A percentile compares a stretch with the other conserved stretches of the same genome.
These are phyloP conservation scores for Pararge aegeria DNA, from an alignment of 1,140 invertebrate genomes.

Conservation along the genomic window DNA sequence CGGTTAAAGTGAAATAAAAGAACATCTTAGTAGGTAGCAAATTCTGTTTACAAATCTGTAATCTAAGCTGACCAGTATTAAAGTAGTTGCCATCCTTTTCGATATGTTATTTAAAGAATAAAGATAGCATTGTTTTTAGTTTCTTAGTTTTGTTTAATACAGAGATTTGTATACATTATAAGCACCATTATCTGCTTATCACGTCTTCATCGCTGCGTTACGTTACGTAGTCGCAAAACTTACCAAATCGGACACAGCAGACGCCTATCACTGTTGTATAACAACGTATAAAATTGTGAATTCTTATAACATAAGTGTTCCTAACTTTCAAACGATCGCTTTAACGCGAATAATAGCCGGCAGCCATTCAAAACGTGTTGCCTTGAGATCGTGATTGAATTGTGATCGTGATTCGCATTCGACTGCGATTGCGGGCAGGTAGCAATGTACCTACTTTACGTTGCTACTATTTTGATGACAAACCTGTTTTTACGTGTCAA, in stretches of 20 bases:
- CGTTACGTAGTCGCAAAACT: conserved; percentile 14
- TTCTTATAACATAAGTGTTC: conserved; percentile 26
- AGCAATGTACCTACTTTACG: conserved; percentile 8
- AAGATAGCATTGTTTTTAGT: too few relatives aligned
- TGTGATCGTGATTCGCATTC: conserved; percentile 37
- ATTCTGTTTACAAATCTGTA: too few relatives aligned
- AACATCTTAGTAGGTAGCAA: too few relatives aligned
- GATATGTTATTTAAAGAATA: too few relatives aligned
- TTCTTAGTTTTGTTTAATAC: too few relatives aligned
- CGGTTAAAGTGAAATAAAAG: too few relatives aligned
- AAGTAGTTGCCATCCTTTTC: too few relatives aligned
- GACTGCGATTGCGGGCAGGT: conserved; percentile 18
- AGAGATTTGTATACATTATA: too few relatives aligned
- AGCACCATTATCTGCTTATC: too few relatives aligned
- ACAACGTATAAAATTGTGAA: conserved; percentile 27
- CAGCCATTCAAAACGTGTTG: conserved; percentile 39
- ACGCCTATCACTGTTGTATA: conserved; percentile 24
- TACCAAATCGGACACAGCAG: conserved; percentile 15
- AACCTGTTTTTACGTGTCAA: conserved; percentile 18
- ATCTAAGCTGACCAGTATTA: too few relatives aligned
- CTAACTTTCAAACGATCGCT: conserved; percentile 36
- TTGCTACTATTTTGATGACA: conserved; percentile 24
- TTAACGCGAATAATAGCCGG: conserved; percentile 30
- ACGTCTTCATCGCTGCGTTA: conserved; percentile 7
- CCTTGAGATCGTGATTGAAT: conserved; percentile 44